phyloP scores from a whole-genome alignment of 1,140 invertebrate genomes.

The Luehdorfia chinensis region DNA sequence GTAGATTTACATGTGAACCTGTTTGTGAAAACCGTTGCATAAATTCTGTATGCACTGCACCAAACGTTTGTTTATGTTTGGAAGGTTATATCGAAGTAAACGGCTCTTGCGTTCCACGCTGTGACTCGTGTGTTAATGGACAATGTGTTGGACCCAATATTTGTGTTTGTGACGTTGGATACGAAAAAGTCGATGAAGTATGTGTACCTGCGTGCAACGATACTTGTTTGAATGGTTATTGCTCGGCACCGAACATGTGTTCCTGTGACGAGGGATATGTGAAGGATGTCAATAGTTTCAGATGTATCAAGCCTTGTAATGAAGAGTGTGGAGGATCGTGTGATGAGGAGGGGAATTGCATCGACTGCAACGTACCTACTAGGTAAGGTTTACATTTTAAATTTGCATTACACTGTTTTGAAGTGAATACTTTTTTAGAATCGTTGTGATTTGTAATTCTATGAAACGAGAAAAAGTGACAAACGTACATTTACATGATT shows the following conservation, averaged over 20 bases:
- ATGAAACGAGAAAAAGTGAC: no score
- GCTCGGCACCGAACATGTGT: slow-evolving; percentile 71
- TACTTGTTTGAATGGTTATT: slow-evolving; percentile 77
- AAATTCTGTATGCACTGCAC: slow-evolving; percentile 73
- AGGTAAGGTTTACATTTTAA: not conserved
- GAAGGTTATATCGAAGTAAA: slow-evolving; percentile 29
- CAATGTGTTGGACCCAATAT: slow-evolving; percentile 24
- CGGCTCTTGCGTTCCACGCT: slow-evolving; percentile 43
- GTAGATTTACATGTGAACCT: slow-evolving; percentile 51
- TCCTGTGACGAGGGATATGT: slow-evolving; percentile 76
- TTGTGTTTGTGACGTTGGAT: slow-evolving; percentile 64
- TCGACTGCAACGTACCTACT: slow-evolving; percentile 6
- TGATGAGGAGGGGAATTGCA: slow-evolving; percentile 4
- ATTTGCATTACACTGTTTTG: no score
- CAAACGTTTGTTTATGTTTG: slow-evolving; percentile 47
- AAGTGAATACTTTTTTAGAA: no score
- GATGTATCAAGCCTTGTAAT: slow-evolving; percentile 34
- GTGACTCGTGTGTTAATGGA: slow-evolving; percentile 59
- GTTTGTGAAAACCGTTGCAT: slow-evolving; percentile 61
- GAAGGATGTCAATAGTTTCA: slow-evolving; percentile 28
- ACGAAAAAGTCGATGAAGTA: slow-evolving; percentile 35
- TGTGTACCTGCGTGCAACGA: slow-evolving; percentile 74
- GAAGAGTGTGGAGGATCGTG: slow-evolving; percentile 19
- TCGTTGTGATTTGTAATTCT: no score
- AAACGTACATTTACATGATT: no score